phyloP scores from a whole-genome alignment of 1,140 invertebrate genomes.

The Euura lappo region DNA sequence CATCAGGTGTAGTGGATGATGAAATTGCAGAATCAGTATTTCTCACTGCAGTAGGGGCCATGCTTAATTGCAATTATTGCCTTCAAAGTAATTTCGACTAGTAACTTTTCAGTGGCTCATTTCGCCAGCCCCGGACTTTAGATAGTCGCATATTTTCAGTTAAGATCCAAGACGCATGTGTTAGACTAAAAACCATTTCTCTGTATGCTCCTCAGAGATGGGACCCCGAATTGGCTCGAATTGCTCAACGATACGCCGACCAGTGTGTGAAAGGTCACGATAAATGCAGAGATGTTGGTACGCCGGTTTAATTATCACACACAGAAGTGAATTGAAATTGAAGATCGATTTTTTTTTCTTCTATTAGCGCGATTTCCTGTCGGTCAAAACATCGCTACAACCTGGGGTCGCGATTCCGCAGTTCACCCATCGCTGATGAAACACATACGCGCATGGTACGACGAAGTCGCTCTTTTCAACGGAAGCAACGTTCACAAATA shows the following conservation, averaged over 20 bases:
- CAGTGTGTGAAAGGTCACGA: neutral
- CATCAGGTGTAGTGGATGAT: too few species aligned
- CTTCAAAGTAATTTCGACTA: too few species aligned
- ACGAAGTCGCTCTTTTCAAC: conserved; percentile 38
- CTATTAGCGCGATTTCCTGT: conserved; percentile 38
- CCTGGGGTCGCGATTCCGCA: conserved; percentile 10
- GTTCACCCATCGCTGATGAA: conserved; percentile 37
- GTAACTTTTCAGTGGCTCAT: too few species aligned
- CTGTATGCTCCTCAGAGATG: too few species aligned
- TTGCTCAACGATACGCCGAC: neutral
- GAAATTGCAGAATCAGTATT: too few species aligned
- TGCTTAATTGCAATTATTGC: too few species aligned
- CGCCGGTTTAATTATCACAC: neutral
- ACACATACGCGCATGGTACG: conserved; percentile 45
- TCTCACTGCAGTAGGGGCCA: too few species aligned
- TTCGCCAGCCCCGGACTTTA: too few species aligned
- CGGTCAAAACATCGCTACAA: conserved; percentile 46
- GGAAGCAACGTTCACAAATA: conserved; percentile 13
- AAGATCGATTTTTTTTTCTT: conserved; percentile 21
- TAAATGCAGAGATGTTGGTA: neutral
- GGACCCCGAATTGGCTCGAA: neutral
- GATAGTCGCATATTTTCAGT: too few species aligned
- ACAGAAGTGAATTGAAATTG: conserved; percentile 17
- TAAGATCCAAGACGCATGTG: too few species aligned
- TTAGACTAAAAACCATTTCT: too few species aligned